Percentiles rank a stretch among this genome's conserved stretches.
Evolutionary conservation across 2,888 invertebrate species (phyloP).

Genomic region (Rhyacophila evoluta): DNA sequence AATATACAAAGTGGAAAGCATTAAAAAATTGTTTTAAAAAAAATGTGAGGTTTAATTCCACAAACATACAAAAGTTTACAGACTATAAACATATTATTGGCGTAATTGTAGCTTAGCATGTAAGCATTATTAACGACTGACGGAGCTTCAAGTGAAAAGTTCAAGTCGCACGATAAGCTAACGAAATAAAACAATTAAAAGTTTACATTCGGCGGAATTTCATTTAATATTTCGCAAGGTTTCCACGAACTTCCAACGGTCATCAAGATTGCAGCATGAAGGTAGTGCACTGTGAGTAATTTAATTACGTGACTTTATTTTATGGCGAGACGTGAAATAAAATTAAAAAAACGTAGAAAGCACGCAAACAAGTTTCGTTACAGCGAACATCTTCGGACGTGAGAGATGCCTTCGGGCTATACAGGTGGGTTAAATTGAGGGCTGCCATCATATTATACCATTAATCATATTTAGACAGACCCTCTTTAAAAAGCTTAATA

Average conservation of each 20-base stretch:
- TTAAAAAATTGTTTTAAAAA: too few relatives aligned
- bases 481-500: too few relatives aligned
- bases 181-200: not conserved
- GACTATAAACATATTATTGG: too few relatives aligned
- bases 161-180: too few relatives aligned
- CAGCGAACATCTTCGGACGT: not conserved
- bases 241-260: not conserved
- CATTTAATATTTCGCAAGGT: not conserved
- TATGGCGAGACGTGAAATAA: not conserved
- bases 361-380: constrained; percentile 5
- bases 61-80: too few relatives aligned
- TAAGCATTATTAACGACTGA: too few relatives aligned
- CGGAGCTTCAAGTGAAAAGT: too few relatives aligned
- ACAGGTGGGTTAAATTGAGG: not conserved
- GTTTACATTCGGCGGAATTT: not conserved
- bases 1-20: too few relatives aligned
- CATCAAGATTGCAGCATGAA: not conserved
- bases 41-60: too few relatives aligned
- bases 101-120: too few relatives aligned
- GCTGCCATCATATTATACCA: too few relatives aligned
- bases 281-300: not conserved
- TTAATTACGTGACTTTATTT: constrained; percentile 6
- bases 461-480: too few relatives aligned
- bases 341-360: not conserved
- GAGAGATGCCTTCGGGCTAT: not conserved